Percentiles rank a stretch among this genome's conserved stretches.
Evolutionary conservation across 53 echinoderm and acorn worm species (phyloP).

Genomic region (Echinometra lucunter): DNA sequence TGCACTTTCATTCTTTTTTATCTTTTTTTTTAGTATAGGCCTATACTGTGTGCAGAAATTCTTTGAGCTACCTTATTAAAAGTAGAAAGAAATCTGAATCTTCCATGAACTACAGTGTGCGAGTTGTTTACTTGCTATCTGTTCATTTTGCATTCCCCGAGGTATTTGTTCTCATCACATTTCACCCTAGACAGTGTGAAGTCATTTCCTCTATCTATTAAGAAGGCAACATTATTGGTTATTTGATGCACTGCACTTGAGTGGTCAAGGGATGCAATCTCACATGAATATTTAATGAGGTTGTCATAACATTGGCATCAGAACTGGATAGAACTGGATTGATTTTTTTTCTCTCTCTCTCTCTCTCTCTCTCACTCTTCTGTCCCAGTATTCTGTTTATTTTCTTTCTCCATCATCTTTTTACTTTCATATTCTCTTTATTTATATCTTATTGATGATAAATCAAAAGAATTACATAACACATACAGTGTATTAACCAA

Average conservation of each 20-base stretch:
- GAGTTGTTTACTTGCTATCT: background rate
- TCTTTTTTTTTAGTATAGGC: background rate
- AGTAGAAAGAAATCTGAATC: background rate
- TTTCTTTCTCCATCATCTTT: no score
- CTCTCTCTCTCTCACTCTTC: no score
- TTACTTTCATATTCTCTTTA: no score
- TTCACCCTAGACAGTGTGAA: background rate
- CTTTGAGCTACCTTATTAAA: background rate
- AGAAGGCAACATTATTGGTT: conserved; percentile 39
- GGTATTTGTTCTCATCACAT: background rate
- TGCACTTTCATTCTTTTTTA: background rate
- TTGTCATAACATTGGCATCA: conserved; percentile 42
- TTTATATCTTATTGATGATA: no score
- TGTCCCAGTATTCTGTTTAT: background rate
- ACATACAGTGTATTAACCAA: no score
- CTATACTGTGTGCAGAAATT: background rate
- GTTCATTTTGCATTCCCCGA: background rate
- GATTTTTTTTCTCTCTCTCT: background rate
- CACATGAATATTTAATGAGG: conserved; percentile 36
- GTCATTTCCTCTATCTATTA: conserved; percentile 26
- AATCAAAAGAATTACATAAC: no score
- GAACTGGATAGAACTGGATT: background rate
- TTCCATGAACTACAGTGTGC: background rate
- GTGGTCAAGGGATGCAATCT: conserved; percentile 37
- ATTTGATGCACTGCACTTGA: conserved; percentile 37